Base-by-base conservation (phyloP, 64 coral and sea anemone species). In the Anthopleura sola region DNA sequence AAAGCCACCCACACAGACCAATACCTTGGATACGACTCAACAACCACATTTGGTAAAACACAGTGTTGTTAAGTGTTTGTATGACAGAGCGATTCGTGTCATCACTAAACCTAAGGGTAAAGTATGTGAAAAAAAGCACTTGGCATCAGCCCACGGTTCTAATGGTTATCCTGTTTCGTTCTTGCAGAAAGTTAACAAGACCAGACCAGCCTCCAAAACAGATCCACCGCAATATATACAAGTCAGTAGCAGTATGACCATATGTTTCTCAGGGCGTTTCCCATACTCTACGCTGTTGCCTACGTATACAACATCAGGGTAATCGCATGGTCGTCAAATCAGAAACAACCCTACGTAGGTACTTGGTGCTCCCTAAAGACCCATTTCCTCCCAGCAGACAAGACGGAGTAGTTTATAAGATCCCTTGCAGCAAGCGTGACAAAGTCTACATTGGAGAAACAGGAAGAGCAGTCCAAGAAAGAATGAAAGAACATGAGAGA, bases 11-110 rank as follows among this genome's bases (percentile, higher is more conserved):
- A 85, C 57, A 85, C 88, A 16, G 83, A 86, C 23, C 71, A 86
- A 21, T 86, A 86, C 71, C 31, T 91, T 14, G 34, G 29, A 0
- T 85, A 46, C 74, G 53, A 56, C 18, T 91, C 87, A 88, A 79
- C 87, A 90, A 2, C 88, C 83, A 0, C 89, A 86, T 32, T 86
- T 75, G 85, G 83, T 86, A 60, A 91, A 91, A 16, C 83, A 53
- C 60, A 75, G 84, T 91, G 68, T 91, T 91, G 89, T 91, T 12
- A 91, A 91, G 9, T 81, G 89, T 80, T 40, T 91, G 46, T 36
- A 81, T 14, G 83, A 91, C 10, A 82, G 89, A 77, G 56, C 83
- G 29, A 85, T 51, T 36, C 83, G 36, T 58, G 0, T 85, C 82
- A 81, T 54, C 58, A 86, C 89, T 14, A 91, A 80, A 86, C 89